Evolutionary conservation across 2,113 vertebrate species (phyloP), one percentile per base, ranked within the genome.

Genomic region (Urocynchramus pylzowi): DNA sequence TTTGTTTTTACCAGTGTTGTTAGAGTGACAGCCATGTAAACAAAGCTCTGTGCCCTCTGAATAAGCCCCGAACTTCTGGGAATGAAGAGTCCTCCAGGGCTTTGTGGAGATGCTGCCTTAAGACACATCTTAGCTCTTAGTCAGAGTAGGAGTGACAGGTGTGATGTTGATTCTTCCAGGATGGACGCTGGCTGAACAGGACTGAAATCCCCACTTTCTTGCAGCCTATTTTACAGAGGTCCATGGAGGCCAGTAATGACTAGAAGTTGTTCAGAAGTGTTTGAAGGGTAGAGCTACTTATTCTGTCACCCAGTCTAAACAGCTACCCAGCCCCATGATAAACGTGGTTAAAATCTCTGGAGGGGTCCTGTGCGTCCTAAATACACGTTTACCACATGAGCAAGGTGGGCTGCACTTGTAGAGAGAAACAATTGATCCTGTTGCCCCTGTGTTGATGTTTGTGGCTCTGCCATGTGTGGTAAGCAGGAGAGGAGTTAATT

Each of bases 401-500:
- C 33, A 52, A 61, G 77, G 84, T 76, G 74, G 39, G 37, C 64
- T 82, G 47, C 42, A 11, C 52, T 82, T n/a, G 7, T 1, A 52
- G 22, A 61, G 74, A 47, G 41, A 61, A 33, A 57, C 21, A 27
- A 27, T 42, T 20, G 35, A 45, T 81, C 35, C 39, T 69, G 71
- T 42, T 80, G 71, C 35, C 68, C 56, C 15, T 9, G 7, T 37
- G 60, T 31, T 81, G 85, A 53, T 86, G 70, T 94, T 69, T 11
- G 15, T 87, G 68, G 18, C 3, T 21, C 41, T 59, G 31, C 30
- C 37, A 30, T 16, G 35, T 89, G 83, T 0, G 7, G 28, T 64
- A 67, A 92, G 90, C 92, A 82, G 83, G 44, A 94, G 91, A 88
- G 59, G 57, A 96, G 92, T 86, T 96, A 94, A 96, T 92, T 95